Evolutionary conservation across 2,113 vertebrate genomes (phyloP).

Genomic region (Bombycilla garrulus): DNA sequence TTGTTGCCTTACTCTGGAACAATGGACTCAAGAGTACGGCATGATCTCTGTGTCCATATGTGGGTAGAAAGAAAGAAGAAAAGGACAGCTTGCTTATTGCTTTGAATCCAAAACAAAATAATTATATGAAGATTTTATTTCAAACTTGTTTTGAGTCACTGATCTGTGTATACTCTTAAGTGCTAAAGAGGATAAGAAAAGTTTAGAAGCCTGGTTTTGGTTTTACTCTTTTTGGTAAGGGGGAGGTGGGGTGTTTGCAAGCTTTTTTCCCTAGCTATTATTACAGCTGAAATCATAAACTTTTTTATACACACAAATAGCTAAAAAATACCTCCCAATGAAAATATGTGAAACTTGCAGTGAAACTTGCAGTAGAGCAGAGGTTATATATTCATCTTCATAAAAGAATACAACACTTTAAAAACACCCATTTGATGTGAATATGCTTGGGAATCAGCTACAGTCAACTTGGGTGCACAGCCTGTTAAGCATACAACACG

Average conservation of each 20-base stretch:
- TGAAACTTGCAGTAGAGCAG: background rate
- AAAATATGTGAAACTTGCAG: background rate
- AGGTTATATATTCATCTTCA: background rate
- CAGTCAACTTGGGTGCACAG: background rate
- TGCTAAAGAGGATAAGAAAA: background rate
- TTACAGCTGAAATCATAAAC: background rate
- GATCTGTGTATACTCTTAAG: background rate
- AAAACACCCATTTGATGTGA: background rate
- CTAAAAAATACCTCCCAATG: background rate
- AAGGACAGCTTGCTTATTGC: background rate
- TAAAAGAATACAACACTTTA: background rate
- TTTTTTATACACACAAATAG: background rate
- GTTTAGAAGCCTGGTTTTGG: background rate
- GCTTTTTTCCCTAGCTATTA: background rate
- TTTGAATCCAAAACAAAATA: background rate
- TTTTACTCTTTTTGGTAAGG: fast-evolving
- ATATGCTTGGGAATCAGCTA: background rate
- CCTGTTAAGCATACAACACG: background rate
- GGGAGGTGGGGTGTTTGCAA: fast-evolving
- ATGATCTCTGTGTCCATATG: background rate
- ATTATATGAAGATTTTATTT: background rate
- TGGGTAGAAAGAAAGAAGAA: background rate
- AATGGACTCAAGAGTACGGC: background rate
- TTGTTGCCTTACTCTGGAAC: background rate
- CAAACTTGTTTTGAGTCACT: background rate